Evolutionary conservation across 2,113 vertebrate genomes (phyloP), one percentile per base, ranked within the genome.

Genomic region (Pelusios castaneus): DNA sequence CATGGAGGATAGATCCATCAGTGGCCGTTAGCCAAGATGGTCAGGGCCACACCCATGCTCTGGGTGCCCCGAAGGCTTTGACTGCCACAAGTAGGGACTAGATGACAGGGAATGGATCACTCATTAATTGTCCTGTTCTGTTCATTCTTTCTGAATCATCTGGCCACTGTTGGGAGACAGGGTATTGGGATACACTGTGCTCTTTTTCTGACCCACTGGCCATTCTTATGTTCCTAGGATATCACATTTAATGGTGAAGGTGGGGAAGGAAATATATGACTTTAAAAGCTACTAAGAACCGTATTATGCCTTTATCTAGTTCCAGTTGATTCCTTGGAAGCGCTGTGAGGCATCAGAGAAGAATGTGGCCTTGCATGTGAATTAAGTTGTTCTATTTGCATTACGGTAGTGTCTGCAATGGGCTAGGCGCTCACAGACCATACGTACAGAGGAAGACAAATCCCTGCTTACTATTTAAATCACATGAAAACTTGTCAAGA

Each of bases 281-380:
- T 58, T 91, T 19, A 80, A 82, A 14, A 63, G 31, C n/a, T 73
- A 73, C n/a, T 73, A 73, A 73, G 87, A 85, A 87, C 79, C 93
- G 94, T 91, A 70, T 55, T 87, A 87, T 1, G 84, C 93, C 56
- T 95, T 95, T 94, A 91, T 93, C 86, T 92, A 0, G 82, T 93
- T 89, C 88, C 92, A 95, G 93, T 95, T 94, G 90, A 96, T 95
- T 85, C 55, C 83, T 13, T 76, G 2, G 41, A 91, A 86, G 79
- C 87, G 95, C 95, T 95, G 87, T 78, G 84, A 77, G 91, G 88
- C 88, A 92, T 89, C 91, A 96, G 95, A 80, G 93, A 89, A 89
- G 85, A 91, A 87, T 79, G 93, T 90, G 80, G 89, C 55, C 49
- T 29, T n/a, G 60, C 52, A 43, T 87, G 16, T 63, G 31, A 29